phyloP scores from a whole-genome alignment of 2,888 invertebrate species.

The Kuschelorhynchus macadamiae region DNA sequence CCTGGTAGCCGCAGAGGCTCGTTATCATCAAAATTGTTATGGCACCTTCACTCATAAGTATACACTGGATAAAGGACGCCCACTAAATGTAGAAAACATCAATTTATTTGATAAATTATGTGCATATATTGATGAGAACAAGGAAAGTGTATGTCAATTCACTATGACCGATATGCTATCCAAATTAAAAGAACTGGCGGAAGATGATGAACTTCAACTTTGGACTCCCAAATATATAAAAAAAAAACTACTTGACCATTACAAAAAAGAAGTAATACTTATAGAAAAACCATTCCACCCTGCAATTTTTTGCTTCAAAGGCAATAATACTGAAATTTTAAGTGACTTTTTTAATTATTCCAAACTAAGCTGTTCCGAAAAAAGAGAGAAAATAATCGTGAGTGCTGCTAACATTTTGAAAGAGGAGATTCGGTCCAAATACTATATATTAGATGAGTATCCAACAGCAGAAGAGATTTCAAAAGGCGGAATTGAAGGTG shows the following conservation, averaged over 20 bases:
- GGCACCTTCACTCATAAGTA: neutral
- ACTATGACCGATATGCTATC: no score
- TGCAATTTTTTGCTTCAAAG: neutral
- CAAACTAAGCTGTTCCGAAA: neutral
- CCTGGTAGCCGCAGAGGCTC: neutral
- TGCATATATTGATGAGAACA: neutral
- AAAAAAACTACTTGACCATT: neutral
- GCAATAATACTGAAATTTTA: neutral
- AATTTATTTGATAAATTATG: neutral
- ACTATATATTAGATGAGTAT: neutral
- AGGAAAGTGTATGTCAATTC: no score
- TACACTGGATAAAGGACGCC: neutral
- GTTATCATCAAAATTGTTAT: neutral
- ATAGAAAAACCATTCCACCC: neutral
- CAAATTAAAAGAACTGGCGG: no score
- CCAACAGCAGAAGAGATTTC: neutral
- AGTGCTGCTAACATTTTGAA: neutral
- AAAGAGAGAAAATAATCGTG: neutral
- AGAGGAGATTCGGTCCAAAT: neutral
- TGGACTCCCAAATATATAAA: neutral
- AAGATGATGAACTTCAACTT: no score
- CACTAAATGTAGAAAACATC: neutral
- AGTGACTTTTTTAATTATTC: neutral
- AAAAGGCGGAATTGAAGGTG: neutral
- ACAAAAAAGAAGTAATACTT: neutral